Conservation (phyloP, 2,113 vertebrate species). For the Ornithorhynchus anatinus region DNA sequence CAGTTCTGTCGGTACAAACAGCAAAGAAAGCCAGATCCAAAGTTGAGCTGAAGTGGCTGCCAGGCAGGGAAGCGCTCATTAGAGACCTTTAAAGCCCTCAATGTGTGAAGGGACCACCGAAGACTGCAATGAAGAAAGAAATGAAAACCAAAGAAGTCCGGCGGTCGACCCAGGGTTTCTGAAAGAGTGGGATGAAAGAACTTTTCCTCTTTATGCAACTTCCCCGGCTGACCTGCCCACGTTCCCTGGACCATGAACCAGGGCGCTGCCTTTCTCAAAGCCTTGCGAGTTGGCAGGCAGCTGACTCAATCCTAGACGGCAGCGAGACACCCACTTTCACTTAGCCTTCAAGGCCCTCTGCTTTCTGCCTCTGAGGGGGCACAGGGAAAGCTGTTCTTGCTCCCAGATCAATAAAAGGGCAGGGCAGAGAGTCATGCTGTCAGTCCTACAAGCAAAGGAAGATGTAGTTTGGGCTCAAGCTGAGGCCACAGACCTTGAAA, state of each 20-base stretch:
- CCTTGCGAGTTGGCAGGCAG: background rate
- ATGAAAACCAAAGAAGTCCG: background rate
- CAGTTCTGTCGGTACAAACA: constrained; percentile 47
- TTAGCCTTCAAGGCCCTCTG: background rate
- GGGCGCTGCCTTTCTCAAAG: background rate
- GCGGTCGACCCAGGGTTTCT: background rate
- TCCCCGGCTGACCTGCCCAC: constrained; percentile 16
- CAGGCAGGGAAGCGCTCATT: constrained; percentile 57
- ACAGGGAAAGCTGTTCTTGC: background rate
- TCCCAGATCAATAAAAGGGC: background rate
- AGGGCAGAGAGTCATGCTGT: background rate
- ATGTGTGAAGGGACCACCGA: constrained; percentile 38
- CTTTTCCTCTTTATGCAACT: constrained; percentile 6
- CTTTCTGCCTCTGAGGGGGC: background rate
- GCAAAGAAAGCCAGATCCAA: constrained; percentile 42
- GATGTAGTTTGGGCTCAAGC: too few species aligned
- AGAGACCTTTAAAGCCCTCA: constrained; percentile 35
- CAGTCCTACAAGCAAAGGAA: background rate
- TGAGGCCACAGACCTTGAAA: too few species aligned
- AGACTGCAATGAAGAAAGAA: constrained; percentile 2
- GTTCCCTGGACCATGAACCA: background rate
- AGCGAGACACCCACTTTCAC: background rate
- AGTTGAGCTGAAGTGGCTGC: constrained; percentile 43
- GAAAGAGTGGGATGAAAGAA: constrained; percentile 15
- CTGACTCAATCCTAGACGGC: background rate